These are phyloP conservation scores for Pollicipes pollicipes DNA, from an alignment of 1,140 invertebrate genomes.

Conservation along the genomic window DNA sequence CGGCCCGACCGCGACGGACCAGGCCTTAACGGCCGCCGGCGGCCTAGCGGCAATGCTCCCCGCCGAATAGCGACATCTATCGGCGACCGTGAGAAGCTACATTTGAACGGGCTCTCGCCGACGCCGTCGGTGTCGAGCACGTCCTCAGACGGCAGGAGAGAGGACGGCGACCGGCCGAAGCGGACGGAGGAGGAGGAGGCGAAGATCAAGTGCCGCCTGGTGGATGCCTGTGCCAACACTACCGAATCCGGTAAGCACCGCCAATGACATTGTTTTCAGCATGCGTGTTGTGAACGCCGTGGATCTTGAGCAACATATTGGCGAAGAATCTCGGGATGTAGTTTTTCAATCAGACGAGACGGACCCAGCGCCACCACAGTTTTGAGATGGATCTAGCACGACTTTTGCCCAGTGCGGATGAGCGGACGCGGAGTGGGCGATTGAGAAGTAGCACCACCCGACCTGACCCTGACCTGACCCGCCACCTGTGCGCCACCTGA, in stretches of 20 bases:
- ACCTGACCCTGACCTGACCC: too few species aligned
- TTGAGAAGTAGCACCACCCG: too few species aligned
- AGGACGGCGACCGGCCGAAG: slow-evolving; percentile 13
- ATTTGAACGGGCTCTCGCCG: not conserved
- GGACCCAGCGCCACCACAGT: too few species aligned
- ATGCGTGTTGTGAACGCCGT: too few species aligned
- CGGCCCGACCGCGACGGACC: slow-evolving; percentile 26
- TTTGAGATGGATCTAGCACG: too few species aligned
- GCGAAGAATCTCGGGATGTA: too few species aligned
- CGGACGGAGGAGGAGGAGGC: slow-evolving; percentile 17
- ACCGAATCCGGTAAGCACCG: slow-evolving; percentile 61
- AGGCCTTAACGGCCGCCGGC: not conserved
- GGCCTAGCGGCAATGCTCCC: slow-evolving; percentile 9
- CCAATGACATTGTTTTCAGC: too few species aligned
- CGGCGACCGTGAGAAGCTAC: slow-evolving; percentile 8
- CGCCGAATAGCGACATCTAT: slow-evolving; percentile 8
- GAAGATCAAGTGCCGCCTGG: slow-evolving; percentile 40
- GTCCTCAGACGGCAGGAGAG: slow-evolving; percentile 4
- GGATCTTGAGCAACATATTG: too few species aligned
- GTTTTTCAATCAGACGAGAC: too few species aligned
- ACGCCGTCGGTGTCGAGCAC: slow-evolving; percentile 5
- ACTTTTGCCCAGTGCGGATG: too few species aligned
- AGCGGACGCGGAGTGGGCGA: too few species aligned
- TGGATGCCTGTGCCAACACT: slow-evolving; percentile 70
- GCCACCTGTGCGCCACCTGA: too few species aligned